Conservation (phyloP, 2,888 invertebrate genomes). For the Stenodema calcarata region DNA sequence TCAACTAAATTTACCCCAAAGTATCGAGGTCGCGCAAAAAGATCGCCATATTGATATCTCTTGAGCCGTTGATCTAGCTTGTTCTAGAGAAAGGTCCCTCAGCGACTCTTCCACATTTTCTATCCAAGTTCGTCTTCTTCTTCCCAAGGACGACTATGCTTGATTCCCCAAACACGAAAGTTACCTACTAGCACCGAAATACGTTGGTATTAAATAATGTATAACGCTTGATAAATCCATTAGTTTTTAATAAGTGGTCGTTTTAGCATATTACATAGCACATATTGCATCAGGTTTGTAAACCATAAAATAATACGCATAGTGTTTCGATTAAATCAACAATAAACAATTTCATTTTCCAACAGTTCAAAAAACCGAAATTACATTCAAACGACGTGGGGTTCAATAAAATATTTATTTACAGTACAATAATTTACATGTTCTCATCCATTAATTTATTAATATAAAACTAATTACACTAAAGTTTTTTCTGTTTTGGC, state of each 20-base stretch:
- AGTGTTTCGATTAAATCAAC: not conserved
- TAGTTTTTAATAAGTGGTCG: not conserved
- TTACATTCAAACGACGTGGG: not conserved
- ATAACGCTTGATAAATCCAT: not conserved
- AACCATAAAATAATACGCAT: not conserved
- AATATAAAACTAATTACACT: not conserved
- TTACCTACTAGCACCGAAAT: too few relatives aligned
- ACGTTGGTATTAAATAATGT: not conserved
- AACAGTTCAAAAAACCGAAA: not conserved
- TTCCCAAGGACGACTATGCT: too few relatives aligned
- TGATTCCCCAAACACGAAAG: too few relatives aligned
- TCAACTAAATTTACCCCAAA: too few relatives aligned
- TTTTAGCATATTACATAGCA: not conserved
- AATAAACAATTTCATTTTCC: not conserved
- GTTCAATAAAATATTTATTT: not conserved
- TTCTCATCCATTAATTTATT: not conserved
- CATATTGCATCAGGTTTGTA: not conserved
- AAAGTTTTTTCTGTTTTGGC: not conserved
- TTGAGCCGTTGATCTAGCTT: too few relatives aligned
- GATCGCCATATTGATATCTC: too few relatives aligned
- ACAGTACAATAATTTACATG: constrained; percentile 1
- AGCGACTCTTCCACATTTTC: too few relatives aligned
- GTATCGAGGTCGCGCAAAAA: too few relatives aligned
- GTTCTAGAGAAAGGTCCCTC: too few relatives aligned
- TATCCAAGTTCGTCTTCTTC: too few relatives aligned